phyloP scores from a whole-genome alignment of 2,888 invertebrate genomes.

The Euzetes globulus region DNA sequence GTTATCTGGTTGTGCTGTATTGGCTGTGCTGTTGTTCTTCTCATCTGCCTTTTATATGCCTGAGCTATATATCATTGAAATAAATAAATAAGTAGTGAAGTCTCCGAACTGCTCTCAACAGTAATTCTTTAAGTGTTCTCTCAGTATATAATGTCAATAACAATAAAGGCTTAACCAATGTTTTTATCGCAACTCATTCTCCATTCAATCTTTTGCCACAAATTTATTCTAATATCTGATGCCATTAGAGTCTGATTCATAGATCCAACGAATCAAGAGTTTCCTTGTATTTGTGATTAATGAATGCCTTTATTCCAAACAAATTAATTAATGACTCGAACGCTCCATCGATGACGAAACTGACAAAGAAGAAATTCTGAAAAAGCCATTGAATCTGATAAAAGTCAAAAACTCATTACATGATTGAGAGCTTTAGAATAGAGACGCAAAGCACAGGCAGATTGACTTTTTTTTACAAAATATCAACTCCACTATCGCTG shows the following conservation, averaged over 20 bases:
- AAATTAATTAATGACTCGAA: slow-evolving; percentile 9
- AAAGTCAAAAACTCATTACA: slow-evolving; percentile 15
- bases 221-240: not conserved
- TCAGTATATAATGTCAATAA: slow-evolving; percentile 21
- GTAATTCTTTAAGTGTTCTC: slow-evolving; percentile 22
- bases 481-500: not conserved
- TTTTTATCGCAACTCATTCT: not conserved
- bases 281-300: not conserved
- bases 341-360: not conserved
- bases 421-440: not conserved
- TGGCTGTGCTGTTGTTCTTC: not conserved
- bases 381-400: not conserved
- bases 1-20: not conserved
- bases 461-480: too few relatives aligned
- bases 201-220: not conserved
- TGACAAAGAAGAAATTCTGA: not conserved
- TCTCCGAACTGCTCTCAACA: slow-evolving; percentile 12
- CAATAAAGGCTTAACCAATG: not conserved
- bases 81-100: slow-evolving; percentile 16
- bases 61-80: slow-evolving; percentile 15
- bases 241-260: not conserved
- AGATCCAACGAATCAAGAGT: not conserved
- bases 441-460: not conserved
- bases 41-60: not conserved
- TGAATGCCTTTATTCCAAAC: not conserved